Conservation (phyloP, 1,140 invertebrate species). For the Drosophila aff. region DNA sequence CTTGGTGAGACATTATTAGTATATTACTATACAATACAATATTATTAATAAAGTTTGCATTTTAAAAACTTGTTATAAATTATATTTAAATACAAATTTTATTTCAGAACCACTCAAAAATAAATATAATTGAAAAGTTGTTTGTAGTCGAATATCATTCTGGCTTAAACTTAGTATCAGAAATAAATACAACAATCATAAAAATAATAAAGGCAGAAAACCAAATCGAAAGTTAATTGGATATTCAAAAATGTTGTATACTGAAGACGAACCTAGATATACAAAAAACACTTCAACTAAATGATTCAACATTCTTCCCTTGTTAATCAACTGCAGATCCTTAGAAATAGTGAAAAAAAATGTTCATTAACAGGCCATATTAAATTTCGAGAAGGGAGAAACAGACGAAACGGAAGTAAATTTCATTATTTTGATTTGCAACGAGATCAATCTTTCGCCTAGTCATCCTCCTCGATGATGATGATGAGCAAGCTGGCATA, state of each 20-base stretch:
- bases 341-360: constrained; percentile 22
- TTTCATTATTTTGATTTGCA: constrained; percentile 61
- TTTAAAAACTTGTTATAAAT: no score
- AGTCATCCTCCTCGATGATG: constrained; percentile 58
- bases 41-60: no score
- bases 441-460: constrained; percentile 49
- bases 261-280: background rate
- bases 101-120: no score
- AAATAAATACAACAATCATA: background rate
- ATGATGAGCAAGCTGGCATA: constrained; percentile 36
- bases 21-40: no score
- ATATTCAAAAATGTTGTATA: background rate
- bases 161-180: no score
- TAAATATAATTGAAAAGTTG: no score
- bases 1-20: no score
- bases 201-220: background rate
- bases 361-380: constrained; percentile 37
- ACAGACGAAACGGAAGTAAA: constrained; percentile 46
- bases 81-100: no score
- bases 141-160: no score
- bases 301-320: constrained; percentile 3
- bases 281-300: constrained; percentile 1
- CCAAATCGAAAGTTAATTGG: background rate
- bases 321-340: constrained; percentile 26
- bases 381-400: constrained; percentile 34